Conservation (phyloP, 2,113 vertebrate species). For the Bubo bubo region DNA sequence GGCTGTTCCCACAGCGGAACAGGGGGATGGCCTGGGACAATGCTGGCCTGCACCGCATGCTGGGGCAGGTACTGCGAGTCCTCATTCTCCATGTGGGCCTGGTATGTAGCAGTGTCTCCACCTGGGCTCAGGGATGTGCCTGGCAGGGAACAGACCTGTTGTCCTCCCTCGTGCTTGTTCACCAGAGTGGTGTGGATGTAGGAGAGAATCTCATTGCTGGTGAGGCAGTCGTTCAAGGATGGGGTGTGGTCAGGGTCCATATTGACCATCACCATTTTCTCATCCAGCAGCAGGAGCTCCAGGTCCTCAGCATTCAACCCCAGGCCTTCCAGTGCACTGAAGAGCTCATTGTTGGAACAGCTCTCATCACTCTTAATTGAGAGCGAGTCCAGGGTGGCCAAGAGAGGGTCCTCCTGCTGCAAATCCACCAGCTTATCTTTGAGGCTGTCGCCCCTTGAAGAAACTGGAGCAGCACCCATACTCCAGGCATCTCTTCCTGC, state of each 20-base stretch:
- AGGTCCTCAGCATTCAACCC: slow-evolving; percentile 80
- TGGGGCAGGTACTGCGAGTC: neutral
- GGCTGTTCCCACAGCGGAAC: neutral
- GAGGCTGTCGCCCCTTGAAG: neutral
- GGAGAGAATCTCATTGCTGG: slow-evolving; percentile 76
- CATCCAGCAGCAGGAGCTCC: slow-evolving; percentile 81
- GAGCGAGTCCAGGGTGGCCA: slow-evolving; percentile 77
- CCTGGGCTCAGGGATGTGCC: fast-evolving
- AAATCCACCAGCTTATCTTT: neutral
- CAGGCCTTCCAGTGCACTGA: slow-evolving; percentile 76
- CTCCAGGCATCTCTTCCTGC: slow-evolving; percentile 47
- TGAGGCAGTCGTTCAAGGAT: slow-evolving; percentile 66
- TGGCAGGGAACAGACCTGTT: neutral
- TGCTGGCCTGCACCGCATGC: neutral
- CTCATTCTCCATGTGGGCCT: neutral
- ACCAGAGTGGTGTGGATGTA: slow-evolving; percentile 70
- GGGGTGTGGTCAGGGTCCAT: slow-evolving; percentile 45
- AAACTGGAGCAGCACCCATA: neutral
- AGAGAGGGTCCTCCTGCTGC: slow-evolving; percentile 66
- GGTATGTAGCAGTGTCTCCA: fast-evolving
- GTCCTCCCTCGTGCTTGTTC: neutral
- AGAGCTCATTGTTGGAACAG: slow-evolving; percentile 78
- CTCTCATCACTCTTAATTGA: slow-evolving; percentile 66
- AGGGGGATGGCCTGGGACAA: neutral
- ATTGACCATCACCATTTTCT: slow-evolving; percentile 80